Base-by-base conservation (phyloP, 1,140 invertebrate species). In the Meloidogyne chitwoodi region DNA sequence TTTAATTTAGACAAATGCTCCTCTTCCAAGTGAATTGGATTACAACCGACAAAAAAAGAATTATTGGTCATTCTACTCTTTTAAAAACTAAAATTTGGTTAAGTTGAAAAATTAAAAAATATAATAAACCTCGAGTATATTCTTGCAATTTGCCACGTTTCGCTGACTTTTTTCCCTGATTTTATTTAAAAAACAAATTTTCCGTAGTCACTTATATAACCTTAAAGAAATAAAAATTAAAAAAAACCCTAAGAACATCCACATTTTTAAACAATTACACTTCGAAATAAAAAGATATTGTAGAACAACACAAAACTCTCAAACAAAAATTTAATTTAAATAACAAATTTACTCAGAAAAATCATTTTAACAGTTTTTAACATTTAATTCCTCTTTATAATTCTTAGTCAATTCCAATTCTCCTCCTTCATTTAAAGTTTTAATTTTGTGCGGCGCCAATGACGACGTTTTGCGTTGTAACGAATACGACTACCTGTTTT, bases 371-470 rank as follows among this genome's bases (percentile, higher is more conserved):
- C 10, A 10, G 34, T 38, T 38, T 6, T 56, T 56, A 56, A 56
- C 48, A 56, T 56, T 56, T 56, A 56, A 56, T 56, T 0, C 5
- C n/a, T n/a, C n/a, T 56, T 56, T 44, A 44, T 44, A 56, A 56
- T 56, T n/a, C n/a, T 56, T 19, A 19, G n/a, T 22, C 5, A 3
- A 14, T 5, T 44, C 1, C 2, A 14, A 11, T 56, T 56, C n/a
- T 56, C 5, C 12, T 8, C 6, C 0, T 66, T 27, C 0, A 27
- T 67, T 86, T 85, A 86, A 62, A 86, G 80, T 81, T 85, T 85
- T 76, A 86, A 77, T 83, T 86, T 86, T 78, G 85, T 86, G 64
- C 85, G 83, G 75, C 85, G 81, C 85, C 85, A 86, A 77, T 86
- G 85, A 76, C 85, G 84, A 38, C 85, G 81, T 79, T 87, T 86